These are phyloP conservation scores for Enteromius viviparus DNA, from an alignment of 2,797 vertebrate species.

Conservation along the genomic window DNA sequence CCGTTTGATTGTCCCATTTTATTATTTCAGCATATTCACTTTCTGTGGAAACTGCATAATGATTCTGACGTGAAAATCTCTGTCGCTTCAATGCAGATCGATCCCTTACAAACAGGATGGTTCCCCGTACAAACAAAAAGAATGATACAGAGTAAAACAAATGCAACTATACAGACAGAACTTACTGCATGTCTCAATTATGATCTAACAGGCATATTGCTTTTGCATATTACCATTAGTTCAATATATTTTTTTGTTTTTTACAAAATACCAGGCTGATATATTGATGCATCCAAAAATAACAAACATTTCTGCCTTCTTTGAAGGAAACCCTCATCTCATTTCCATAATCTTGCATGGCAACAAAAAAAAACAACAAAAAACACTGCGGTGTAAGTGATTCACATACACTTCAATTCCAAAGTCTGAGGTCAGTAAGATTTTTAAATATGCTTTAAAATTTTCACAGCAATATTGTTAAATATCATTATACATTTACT, in stretches of 20 bases:
- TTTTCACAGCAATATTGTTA: neutral
- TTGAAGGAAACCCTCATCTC: conserved; percentile 25
- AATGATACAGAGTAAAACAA: conserved; percentile 3
- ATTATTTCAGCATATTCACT: conserved; percentile 52
- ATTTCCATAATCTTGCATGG: conserved; percentile 8
- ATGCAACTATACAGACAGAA: conserved; percentile 64
- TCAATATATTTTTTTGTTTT: neutral
- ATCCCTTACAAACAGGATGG: conserved; percentile 4
- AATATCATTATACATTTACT: neutral
- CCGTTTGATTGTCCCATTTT: conserved; percentile 58
- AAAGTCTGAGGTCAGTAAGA: neutral
- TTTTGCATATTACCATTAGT: conserved; percentile 8
- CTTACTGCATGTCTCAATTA: conserved; percentile 60
- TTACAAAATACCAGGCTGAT: conserved; percentile 35
- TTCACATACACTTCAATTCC: neutral
- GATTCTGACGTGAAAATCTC: conserved; percentile 37
- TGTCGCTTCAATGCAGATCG: conserved; percentile 40
- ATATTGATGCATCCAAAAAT: conserved; percentile 27
- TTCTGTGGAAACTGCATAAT: conserved; percentile 54
- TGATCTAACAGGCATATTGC: conserved; percentile 22
- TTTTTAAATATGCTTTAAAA: neutral
- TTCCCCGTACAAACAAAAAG: conserved; percentile 18
- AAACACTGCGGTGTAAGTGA: neutral
- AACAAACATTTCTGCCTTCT: conserved; percentile 26
- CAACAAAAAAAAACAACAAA: neutral